These are phyloP conservation scores for Austrofundulus limnaeus DNA, from an alignment of 2,113 vertebrate genomes.

Conservation along the genomic window DNA sequence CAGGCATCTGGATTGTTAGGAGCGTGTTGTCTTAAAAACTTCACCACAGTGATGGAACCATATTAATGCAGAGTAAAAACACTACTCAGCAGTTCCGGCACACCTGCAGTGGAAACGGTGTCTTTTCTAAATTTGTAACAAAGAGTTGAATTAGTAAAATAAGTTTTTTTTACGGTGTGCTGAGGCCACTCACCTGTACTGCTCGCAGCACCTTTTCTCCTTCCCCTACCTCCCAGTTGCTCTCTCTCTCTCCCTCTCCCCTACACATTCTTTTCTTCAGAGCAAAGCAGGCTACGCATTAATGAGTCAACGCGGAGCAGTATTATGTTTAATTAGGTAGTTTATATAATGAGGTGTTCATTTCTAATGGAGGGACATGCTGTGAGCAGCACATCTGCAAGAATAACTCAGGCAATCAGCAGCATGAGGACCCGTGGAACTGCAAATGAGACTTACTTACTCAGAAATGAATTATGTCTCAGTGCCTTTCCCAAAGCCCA, in stretches of 20 bases:
- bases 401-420: conserved; percentile 99
- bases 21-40: not conserved
- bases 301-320: conserved; percentile 94
- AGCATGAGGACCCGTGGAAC: conserved; percentile 93
- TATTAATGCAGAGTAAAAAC: conserved; percentile 9
- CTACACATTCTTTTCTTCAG: conserved; percentile 70
- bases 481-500: conserved; percentile 96
- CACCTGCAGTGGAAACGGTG: conserved; percentile 15
- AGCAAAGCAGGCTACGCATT: conserved; percentile 88
- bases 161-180: not conserved
- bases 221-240: conserved; percentile 51
- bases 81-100: conserved; percentile 11
- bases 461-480: conserved; percentile 98
- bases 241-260: conserved; percentile 18
- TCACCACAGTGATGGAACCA: conserved; percentile 3
- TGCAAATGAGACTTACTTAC: conserved; percentile 99
- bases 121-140: conserved; percentile 38
- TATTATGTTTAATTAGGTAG: conserved; percentile 99
- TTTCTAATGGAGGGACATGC: conserved; percentile 98
- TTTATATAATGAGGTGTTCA: conserved; percentile 99
- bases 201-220: conserved; percentile 42
- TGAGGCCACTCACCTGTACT: conserved; percentile 15
- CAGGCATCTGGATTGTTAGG: not conserved
- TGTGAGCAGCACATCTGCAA: conserved; percentile 99
- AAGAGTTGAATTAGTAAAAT: conserved; percentile 37